Conservation (phyloP, 2,797 vertebrate genomes). For the Oreortyx pictus region DNA sequence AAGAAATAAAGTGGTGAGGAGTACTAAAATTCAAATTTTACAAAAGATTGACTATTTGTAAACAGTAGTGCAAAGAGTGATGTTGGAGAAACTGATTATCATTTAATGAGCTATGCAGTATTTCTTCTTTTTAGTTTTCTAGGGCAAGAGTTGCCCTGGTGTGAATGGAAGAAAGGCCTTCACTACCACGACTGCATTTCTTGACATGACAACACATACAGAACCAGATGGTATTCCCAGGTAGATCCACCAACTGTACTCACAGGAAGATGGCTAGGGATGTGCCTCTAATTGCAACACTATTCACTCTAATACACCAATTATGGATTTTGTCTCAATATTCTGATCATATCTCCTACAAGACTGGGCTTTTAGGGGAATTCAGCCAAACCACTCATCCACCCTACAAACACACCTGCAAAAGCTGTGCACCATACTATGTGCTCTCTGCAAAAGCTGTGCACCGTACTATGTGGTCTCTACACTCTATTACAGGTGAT, state of each 20-base stretch:
- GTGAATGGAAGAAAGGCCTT: not conserved
- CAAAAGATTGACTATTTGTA: not conserved
- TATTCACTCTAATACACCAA: not conserved
- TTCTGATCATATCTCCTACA: not conserved
- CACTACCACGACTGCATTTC: not conserved
- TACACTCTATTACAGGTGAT: not conserved
- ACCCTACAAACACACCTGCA: not conserved
- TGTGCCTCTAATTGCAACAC: not conserved
- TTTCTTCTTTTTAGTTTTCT: not conserved
- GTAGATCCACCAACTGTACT: not conserved
- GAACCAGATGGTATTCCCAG: rapidly evolving
- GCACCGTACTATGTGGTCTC: not conserved
- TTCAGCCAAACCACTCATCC: not conserved
- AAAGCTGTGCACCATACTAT: not conserved
- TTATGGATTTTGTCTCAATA: no score
- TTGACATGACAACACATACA: not conserved
- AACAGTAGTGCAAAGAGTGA: not conserved
- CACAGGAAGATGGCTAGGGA: not conserved
- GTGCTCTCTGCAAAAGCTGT: not conserved
- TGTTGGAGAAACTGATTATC: not conserved
- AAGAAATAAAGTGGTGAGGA: not conserved
- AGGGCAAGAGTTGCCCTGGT: not conserved
- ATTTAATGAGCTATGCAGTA: not conserved
- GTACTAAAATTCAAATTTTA: not conserved
- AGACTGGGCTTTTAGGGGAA: slow-evolving; percentile 49